Evolutionary conservation across 2,113 vertebrate species (phyloP).

Genomic region (Petromus typicus): DNA sequence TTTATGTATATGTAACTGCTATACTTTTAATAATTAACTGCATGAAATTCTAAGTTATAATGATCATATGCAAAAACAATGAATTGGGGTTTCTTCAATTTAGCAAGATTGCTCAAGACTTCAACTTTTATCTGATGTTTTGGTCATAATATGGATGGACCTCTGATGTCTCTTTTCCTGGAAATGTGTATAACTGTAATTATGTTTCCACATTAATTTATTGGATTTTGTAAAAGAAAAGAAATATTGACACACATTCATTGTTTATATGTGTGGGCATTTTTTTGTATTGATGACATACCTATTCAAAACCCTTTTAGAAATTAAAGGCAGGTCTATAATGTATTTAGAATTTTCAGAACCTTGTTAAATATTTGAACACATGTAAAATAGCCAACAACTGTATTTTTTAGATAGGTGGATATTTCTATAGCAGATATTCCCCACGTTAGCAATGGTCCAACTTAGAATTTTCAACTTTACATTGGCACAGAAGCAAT

Average conservation of each 20-base stretch:
- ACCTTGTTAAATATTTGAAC: background rate
- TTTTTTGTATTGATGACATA: background rate
- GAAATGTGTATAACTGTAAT: background rate
- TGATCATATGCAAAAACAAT: background rate
- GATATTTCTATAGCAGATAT: background rate
- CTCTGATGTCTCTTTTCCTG: background rate
- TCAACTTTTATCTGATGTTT: conserved; percentile 34
- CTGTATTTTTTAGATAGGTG: background rate
- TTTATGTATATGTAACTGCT: background rate
- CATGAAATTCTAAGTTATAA: background rate
- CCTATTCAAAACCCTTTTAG: conserved; percentile 22
- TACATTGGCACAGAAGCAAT: background rate
- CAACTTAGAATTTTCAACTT: background rate
- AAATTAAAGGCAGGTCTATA: conserved; percentile 29
- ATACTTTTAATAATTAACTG: background rate
- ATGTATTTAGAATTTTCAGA: background rate
- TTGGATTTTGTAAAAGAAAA: conserved; percentile 28
- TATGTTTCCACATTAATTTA: background rate
- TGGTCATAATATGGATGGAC: background rate
- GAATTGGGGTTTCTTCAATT: background rate
- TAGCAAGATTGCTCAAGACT: background rate
- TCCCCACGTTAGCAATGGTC: background rate
- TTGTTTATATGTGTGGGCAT: background rate
- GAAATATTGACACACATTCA: background rate
- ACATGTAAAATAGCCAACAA: background rate